These are phyloP conservation scores for Clostera curtula DNA, from an alignment of 2,888 invertebrate genomes.

Conservation along the genomic window DNA sequence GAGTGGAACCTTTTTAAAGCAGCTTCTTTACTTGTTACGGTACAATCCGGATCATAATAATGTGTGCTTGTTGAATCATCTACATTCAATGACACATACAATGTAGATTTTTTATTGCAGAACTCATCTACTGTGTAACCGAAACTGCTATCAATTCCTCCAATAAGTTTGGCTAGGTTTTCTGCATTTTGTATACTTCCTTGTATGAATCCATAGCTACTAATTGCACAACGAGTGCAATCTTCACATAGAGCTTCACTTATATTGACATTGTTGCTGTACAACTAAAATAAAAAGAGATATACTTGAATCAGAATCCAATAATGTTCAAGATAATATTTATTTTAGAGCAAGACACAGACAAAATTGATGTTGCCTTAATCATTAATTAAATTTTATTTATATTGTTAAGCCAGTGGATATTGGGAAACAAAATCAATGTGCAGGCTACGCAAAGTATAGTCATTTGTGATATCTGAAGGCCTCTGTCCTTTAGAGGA, in stretches of 20 bases:
- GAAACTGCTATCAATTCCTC: conserved; percentile 27
- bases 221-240: conserved; percentile 34
- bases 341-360: too few species aligned
- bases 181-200: conserved; percentile 28
- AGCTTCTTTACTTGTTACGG: conserved; percentile 12
- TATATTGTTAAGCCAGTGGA: too few species aligned
- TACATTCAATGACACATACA: conserved; percentile 38
- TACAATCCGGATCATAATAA: conserved; percentile 31
- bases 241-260: conserved; percentile 37
- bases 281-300: conserved; percentile 33
- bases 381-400: too few species aligned
- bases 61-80: conserved; percentile 32
- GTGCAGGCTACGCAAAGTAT: too few species aligned
- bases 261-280: conserved; percentile 25
- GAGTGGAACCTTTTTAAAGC: conserved; percentile 28
- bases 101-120: conserved; percentile 24
- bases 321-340: too few species aligned
- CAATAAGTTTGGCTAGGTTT: conserved; percentile 28
- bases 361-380: too few species aligned
- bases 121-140: conserved; percentile 20
- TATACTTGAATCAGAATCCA: too few species aligned
- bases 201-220: conserved; percentile 39
- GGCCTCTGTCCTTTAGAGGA: too few species aligned
- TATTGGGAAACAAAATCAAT: too few species aligned
- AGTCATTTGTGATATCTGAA: too few species aligned